phyloP scores from a whole-genome alignment of 2,888 invertebrate genomes.

The Melanargia galathea region DNA sequence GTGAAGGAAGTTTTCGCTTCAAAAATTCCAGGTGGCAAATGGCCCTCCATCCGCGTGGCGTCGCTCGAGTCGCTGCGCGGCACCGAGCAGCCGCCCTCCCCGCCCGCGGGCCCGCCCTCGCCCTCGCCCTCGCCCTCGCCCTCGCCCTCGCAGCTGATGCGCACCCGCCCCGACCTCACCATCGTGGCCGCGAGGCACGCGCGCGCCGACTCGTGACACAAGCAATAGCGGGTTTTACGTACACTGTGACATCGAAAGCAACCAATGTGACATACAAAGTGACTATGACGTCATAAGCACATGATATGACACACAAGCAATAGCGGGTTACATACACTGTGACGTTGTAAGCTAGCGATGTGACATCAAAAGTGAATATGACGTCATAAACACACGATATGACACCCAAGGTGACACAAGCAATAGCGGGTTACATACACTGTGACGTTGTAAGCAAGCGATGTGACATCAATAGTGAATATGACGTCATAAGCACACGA shows the following conservation, averaged over 20 bases:
- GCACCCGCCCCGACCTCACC: slow-evolving; percentile 72
- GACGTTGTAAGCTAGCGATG: neutral
- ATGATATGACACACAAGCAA: neutral
- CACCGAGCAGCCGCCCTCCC: slow-evolving; percentile 45
- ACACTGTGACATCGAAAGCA: neutral
- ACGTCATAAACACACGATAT: neutral
- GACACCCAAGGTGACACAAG: neutral
- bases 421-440: neutral
- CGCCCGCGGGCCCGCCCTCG: slow-evolving; percentile 59
- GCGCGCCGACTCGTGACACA: slow-evolving; percentile 45
- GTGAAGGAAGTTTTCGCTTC: too few relatives aligned
- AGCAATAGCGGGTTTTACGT: slow-evolving; percentile 40
- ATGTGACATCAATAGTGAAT: neutral
- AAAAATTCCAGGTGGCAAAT: slow-evolving; percentile 59
- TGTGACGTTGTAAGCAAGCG: neutral
- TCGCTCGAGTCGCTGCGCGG: slow-evolving; percentile 64
- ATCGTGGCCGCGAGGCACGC: slow-evolving; percentile 64
- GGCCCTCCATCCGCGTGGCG: slow-evolving; percentile 74
- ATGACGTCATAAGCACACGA: neutral
- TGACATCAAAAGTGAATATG: neutral
- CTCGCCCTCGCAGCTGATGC: slow-evolving; percentile 66
- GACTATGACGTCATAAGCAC: too few relatives aligned
- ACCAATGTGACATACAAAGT: neutral
- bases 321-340: neutral
- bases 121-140: slow-evolving; percentile 67